Evolutionary conservation across 2,113 vertebrate genomes (phyloP).

Genomic region (Cyanoderma ruficeps): DNA sequence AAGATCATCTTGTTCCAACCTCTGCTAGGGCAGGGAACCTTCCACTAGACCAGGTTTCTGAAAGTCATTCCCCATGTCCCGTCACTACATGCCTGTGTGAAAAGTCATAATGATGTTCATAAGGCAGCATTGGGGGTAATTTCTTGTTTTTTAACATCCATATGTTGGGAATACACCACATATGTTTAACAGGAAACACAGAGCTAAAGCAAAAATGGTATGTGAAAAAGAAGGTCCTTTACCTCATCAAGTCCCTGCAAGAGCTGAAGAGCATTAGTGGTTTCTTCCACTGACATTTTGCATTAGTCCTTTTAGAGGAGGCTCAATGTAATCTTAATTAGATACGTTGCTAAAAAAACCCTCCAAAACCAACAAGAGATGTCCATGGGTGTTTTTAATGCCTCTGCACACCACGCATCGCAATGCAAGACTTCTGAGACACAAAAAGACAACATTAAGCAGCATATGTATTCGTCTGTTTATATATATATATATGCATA

Average conservation of each 20-base stretch:
- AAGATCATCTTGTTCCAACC: background rate
- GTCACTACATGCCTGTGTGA: background rate
- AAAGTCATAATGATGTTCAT: background rate
- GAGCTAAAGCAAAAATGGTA: background rate
- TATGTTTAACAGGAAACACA: background rate
- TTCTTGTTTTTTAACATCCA: background rate
- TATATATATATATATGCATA: background rate
- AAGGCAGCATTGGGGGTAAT: background rate
- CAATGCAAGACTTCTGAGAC: background rate
- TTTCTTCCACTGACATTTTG: background rate
- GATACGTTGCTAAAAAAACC: background rate
- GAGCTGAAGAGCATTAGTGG: background rate
- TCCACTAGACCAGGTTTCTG: background rate
- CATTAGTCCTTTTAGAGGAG: background rate
- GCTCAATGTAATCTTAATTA: background rate
- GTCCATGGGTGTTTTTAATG: background rate
- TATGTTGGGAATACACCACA: background rate
- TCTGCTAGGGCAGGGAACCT: background rate
- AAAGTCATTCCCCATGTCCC: background rate
- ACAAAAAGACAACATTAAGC: background rate
- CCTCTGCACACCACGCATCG: background rate
- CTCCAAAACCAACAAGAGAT: background rate
- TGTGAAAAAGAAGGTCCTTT: background rate
- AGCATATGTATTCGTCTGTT: background rate
- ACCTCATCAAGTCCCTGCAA: background rate